Conservation (phyloP, 1,140 invertebrate genomes). For the Trachymyrmex septentrionalis region DNA sequence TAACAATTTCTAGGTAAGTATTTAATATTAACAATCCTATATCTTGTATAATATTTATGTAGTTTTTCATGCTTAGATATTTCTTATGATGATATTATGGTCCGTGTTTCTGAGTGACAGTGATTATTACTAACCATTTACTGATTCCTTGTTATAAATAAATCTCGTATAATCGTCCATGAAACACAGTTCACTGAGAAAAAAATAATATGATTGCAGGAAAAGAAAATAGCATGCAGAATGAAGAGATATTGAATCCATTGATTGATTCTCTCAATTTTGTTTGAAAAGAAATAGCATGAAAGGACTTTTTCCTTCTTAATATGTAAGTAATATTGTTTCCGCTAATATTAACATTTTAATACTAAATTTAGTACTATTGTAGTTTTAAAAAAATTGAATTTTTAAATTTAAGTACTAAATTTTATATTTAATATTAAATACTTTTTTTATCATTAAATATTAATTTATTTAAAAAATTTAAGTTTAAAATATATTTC, state of each 20-base stretch:
- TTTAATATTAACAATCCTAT: not conserved
- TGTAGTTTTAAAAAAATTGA: no score
- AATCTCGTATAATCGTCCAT: not conserved
- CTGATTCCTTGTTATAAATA: not conserved
- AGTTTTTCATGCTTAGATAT: not conserved
- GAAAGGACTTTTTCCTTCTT: not conserved
- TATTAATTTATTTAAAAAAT: not conserved
- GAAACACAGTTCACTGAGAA: not conserved
- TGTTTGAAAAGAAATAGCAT: not conserved
- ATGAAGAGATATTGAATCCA: not conserved
- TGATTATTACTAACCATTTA: not conserved
- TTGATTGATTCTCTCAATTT: not conserved
- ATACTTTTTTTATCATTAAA: not conserved
- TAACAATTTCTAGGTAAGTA: not conserved
- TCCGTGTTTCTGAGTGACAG: constrained; percentile 10
- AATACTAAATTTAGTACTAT: not conserved
- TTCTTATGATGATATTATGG: not conserved
- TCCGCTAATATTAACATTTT: not conserved
- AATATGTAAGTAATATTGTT: not conserved
- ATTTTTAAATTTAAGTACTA: not conserved
- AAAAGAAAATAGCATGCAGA: no score
- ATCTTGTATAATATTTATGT: not conserved
- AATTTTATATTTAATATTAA: not conserved
- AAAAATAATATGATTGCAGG: constrained; percentile 6
- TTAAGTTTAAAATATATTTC: not conserved